Percentiles rank a stretch among this genome's conserved stretches.
These are phyloP conservation scores for Campoplex capitator DNA, from an alignment of 2,888 invertebrate genomes.

Conservation along the genomic window DNA sequence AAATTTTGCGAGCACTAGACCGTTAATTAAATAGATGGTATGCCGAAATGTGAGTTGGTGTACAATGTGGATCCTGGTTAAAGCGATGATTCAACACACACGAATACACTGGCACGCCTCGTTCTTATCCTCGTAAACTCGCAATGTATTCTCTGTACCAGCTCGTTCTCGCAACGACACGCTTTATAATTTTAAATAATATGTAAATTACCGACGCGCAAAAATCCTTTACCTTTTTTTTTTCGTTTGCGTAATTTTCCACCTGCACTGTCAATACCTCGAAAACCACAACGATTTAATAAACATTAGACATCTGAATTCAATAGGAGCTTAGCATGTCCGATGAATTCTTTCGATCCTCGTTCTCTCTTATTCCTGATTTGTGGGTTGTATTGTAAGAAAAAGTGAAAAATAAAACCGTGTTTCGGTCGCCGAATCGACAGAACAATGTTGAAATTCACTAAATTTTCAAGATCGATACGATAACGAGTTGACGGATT, in stretches of 20 bases:
- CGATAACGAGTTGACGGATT: not conserved
- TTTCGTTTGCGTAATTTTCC: not conserved
- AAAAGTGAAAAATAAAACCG: not conserved
- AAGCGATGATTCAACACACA: not conserved
- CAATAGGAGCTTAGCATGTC: not conserved
- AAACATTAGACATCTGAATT: not conserved
- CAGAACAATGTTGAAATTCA: not conserved
- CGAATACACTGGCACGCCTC: not conserved
- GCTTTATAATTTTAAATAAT: conserved; percentile 3
- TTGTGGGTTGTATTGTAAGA: not conserved
- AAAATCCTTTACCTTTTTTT: not conserved
- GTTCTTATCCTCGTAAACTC: conserved; percentile 1
- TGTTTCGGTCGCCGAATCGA: not conserved
- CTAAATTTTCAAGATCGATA: not conserved
- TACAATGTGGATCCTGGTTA: not conserved
- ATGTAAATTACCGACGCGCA: not conserved
- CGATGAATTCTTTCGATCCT: not conserved
- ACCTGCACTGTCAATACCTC: not conserved
- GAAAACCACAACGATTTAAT: not conserved
- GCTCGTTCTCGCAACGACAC: not conserved
- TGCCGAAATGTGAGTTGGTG: conserved; percentile 4
- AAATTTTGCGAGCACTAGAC: conserved; percentile 22
- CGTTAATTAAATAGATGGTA: conserved; percentile 39
- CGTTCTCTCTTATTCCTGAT: not conserved
- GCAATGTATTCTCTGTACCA: not conserved